A percentile compares a stretch with the other conserved stretches of the same genome.
These are phyloP conservation scores for Dermatophagoides farinae DNA, from an alignment of 1,140 invertebrate species.

Conservation along the genomic window DNA sequence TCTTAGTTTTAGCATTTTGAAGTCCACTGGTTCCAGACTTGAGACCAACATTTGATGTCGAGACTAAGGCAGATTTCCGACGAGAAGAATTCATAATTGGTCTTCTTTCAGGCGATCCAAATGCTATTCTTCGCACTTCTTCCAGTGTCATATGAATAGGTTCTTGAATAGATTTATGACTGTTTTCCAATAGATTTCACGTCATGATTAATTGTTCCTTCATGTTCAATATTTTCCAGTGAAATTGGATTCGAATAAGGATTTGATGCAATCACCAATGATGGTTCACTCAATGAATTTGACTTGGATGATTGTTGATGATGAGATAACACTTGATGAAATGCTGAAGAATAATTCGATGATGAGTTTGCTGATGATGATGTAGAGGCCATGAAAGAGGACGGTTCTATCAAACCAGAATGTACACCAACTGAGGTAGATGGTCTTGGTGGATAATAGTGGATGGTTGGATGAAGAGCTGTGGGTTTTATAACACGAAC, in stretches of 20 bases:
- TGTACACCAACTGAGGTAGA: not conserved
- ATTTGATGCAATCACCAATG: too few relatives aligned
- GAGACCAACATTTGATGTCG: not conserved
- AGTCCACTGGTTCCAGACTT: too few relatives aligned
- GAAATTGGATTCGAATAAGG: too few relatives aligned
- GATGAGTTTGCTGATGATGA: not conserved
- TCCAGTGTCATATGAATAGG: slow-evolving; percentile 64
- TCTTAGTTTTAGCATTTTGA: too few relatives aligned
- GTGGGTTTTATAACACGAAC: not conserved
- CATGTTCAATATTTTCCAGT: too few relatives aligned
- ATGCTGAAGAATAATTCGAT: not conserved
- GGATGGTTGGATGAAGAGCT: not conserved
- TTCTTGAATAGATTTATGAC: slow-evolving; percentile 27
- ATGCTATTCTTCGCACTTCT: slow-evolving; percentile 39
- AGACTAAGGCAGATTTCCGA: not conserved
- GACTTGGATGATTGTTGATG: slow-evolving; percentile 30
- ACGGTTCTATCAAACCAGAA: not conserved
- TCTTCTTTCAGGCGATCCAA: not conserved
- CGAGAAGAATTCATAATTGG: not conserved
- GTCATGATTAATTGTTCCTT: not conserved
- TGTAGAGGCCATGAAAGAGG: too few relatives aligned
- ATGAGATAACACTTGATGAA: not conserved
- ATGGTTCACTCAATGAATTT: slow-evolving; percentile 35
- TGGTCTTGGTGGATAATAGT: not conserved
- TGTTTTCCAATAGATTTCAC: not conserved